Evolutionary conservation across 2,888 invertebrate genomes (phyloP).

Genomic region (Agrilus mali): DNA sequence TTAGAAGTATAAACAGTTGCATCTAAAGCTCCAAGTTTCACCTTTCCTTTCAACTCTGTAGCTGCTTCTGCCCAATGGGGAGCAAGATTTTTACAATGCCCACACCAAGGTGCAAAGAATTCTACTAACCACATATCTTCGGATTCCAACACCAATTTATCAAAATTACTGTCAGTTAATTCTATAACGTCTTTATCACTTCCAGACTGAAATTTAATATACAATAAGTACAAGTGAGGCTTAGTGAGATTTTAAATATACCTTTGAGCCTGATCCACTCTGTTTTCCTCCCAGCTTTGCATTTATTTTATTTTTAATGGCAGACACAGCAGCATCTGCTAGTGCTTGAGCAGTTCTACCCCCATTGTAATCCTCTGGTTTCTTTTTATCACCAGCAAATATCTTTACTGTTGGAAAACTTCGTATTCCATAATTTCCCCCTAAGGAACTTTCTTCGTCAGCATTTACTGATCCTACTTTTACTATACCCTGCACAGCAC

Average conservation of each 20-base stretch:
- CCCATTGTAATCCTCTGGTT: slow-evolving; percentile 75
- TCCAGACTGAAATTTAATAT: slow-evolving; percentile 20
- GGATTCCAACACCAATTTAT: slow-evolving; percentile 77
- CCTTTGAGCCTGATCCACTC: slow-evolving; percentile 22
- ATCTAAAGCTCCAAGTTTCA: slow-evolving; percentile 90
- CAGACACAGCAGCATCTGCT: slow-evolving; percentile 72
- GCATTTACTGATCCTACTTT: slow-evolving; percentile 93
- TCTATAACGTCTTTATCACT: slow-evolving; percentile 64
- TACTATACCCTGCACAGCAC: slow-evolving; percentile 58
- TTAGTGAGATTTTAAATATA: not conserved
- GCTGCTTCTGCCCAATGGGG: slow-evolving; percentile 97
- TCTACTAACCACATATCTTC: slow-evolving; percentile 97
- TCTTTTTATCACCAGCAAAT: slow-evolving; percentile 72
- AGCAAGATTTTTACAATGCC: slow-evolving; percentile 91
- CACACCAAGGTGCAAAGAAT: slow-evolving; percentile 96
- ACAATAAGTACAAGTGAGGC: not conserved
- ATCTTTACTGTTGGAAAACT: slow-evolving; percentile 97
- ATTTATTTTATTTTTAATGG: slow-evolving; percentile 62
- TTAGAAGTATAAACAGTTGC: slow-evolving; percentile 81
- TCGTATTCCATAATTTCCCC: slow-evolving; percentile 64
- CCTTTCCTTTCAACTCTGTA: slow-evolving; percentile 87
- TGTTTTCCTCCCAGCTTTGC: slow-evolving; percentile 52
- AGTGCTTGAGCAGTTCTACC: slow-evolving; percentile 75
- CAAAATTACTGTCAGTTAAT: slow-evolving; percentile 92
- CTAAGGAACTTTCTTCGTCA: slow-evolving; percentile 74